These are phyloP conservation scores for Laodelphax striatellus DNA, from an alignment of 1,140 invertebrate genomes.

Conservation along the genomic window DNA sequence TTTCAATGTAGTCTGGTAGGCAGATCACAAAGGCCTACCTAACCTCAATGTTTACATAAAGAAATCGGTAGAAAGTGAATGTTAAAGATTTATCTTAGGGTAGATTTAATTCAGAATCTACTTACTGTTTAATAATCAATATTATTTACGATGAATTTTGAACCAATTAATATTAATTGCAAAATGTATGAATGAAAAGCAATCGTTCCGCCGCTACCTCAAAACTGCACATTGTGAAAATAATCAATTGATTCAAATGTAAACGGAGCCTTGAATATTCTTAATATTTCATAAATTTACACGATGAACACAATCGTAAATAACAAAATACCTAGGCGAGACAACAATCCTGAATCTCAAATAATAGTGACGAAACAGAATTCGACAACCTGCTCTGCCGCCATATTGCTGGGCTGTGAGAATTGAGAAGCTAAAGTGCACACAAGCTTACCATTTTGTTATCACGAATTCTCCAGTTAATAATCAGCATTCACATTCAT, in stretches of 20 bases:
- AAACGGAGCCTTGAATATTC: too few species aligned
- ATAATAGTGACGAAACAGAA: too few species aligned
- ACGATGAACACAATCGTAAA: too few species aligned
- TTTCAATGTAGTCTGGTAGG: too few species aligned
- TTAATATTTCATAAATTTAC: too few species aligned
- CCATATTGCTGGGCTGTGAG: constrained; percentile 37
- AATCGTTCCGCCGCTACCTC: not conserved
- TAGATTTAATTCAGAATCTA: not conserved
- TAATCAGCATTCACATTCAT: not conserved
- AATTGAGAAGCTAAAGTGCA: constrained; percentile 16
- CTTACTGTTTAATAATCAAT: too few species aligned
- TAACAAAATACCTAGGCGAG: too few species aligned
- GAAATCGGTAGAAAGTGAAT: not conserved
- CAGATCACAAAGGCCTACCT: not conserved
- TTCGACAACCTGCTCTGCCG: constrained; percentile 25
- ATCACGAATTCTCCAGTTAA: constrained; percentile 39
- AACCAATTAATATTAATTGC: too few species aligned
- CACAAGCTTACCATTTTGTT: constrained; percentile 43
- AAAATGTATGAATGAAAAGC: too few species aligned
- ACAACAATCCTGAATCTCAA: too few species aligned
- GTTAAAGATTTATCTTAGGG: not conserved
- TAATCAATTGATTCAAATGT: too few species aligned
- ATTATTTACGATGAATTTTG: too few species aligned
- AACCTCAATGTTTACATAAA: not conserved
- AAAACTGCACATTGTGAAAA: not conserved